Evolutionary conservation across 1,140 invertebrate genomes (phyloP), one percentile per base, ranked within the genome.

Genomic region (Pristionchus pacificus): DNA sequence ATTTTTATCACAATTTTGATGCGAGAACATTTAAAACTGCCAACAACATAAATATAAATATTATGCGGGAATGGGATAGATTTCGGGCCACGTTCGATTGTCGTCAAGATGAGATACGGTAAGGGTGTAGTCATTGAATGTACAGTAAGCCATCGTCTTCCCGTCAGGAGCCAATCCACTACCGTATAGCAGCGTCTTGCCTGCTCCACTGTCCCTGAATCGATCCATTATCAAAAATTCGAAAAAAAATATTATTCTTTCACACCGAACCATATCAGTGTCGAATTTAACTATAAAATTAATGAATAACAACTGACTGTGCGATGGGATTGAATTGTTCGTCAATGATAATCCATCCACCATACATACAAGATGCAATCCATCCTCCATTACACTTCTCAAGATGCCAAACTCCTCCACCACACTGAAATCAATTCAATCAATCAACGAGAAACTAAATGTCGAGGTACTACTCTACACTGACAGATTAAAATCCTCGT

Each of bases 111-210:
- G 10, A 13, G 31, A 49, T 13, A 31, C 15, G 32, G 70, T 29
- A 3, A 74, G 71, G 58, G 60, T 68, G 57, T 74, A 68, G 38
- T 74, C 72, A 60, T 74, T 74, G 49, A 74, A 74, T 33, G 72
- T 74, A 58, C 62, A 70, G 60, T n/a, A 74, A 13, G 64, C 63
- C 14, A 74, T 19, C 14, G 28, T 74, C 15, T 75, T 58, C 24
- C 29, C n/a, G 29, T 68, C 38, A 61, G 31, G 38, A 49, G 65
- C 30, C n/a, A 65, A 38, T 14, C 71, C 29, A n/a, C 38, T 72
- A 10, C 72, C 72, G 33, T 74, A 74, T 19, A 74, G 64, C 15
- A 74, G 72, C 1, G 69, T 60, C 64, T 75, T 75, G 19, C 72
- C 72, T 19, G 61, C 68, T 19, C 70, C 72, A 24, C 32, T 30